Evolutionary conservation across 2,888 invertebrate genomes (phyloP).

Genomic region (Diarsia brunnea): DNA sequence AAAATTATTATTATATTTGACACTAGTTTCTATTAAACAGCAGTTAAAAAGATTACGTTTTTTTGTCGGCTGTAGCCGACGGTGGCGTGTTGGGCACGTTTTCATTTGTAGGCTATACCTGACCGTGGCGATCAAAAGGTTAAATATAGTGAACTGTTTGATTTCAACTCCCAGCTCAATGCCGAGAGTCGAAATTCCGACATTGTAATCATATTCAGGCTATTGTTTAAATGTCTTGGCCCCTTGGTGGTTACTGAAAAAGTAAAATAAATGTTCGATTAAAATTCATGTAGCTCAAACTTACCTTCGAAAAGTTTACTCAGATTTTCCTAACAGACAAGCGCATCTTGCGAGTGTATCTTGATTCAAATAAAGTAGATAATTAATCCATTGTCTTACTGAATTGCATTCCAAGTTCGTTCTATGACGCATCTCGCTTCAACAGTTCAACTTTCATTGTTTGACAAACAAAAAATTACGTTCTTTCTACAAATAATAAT

Average conservation of each 20-base stretch:
- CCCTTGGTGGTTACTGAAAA: not conserved
- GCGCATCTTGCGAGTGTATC: not conserved
- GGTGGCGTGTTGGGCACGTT: too few species aligned
- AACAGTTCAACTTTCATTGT: constrained; percentile 22
- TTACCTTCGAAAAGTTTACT: not conserved
- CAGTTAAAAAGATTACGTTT: too few species aligned
- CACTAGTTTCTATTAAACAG: too few species aligned
- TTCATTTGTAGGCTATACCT: too few species aligned
- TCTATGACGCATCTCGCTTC: constrained; percentile 4
- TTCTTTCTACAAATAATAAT: not conserved
- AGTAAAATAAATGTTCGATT: not conserved
- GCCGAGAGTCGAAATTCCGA: not conserved
- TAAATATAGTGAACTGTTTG: too few species aligned
- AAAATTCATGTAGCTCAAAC: not conserved
- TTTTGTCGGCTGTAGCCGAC: too few species aligned
- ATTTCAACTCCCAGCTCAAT: not conserved
- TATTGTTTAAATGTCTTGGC: not conserved
- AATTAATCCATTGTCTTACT: constrained; percentile 28
- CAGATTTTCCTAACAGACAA: not conserved
- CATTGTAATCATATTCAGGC: not conserved
- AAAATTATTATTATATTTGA: too few species aligned
- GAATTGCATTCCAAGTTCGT: constrained; percentile 13
- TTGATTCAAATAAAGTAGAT: constrained; percentile 10
- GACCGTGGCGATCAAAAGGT: too few species aligned
- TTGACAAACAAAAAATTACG: constrained; percentile 6